phyloP scores from a whole-genome alignment of 2,797 vertebrate genomes.

The Parauchenoglanis punctatus region DNA sequence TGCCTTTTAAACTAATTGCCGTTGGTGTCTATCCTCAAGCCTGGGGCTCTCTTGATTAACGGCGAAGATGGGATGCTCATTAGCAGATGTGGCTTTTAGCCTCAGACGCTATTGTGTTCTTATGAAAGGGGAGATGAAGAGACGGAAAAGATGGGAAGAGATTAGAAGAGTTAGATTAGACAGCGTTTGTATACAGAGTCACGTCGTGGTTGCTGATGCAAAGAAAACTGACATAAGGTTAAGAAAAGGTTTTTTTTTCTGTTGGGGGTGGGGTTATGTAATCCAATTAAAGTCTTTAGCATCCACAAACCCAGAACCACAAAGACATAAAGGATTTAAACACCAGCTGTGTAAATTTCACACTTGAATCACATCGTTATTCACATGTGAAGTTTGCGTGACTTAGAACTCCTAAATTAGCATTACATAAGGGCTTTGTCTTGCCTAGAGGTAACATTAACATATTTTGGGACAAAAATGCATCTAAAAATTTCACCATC shows the following conservation, averaged over 20 bases:
- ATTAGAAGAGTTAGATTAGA: conserved; percentile 3
- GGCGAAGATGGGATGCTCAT: conserved; percentile 40
- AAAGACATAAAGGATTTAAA: background rate
- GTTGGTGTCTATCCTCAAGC: conserved; percentile 67
- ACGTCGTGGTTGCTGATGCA: background rate
- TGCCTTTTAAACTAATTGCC: conserved; percentile 76
- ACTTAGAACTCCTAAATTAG: background rate
- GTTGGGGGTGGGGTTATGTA: background rate
- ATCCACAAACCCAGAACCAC: too few relatives aligned
- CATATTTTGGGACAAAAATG: background rate
- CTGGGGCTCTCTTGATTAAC: conserved; percentile 63
- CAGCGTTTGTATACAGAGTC: background rate
- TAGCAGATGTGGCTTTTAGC: conserved; percentile 30
- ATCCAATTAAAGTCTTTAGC: background rate
- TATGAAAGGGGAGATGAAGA: conserved; percentile 17
- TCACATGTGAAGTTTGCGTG: background rate
- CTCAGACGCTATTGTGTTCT: conserved; percentile 20
- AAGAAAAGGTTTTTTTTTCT: background rate
- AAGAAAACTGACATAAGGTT: background rate
- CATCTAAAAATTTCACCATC: background rate
- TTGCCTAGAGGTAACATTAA: background rate
- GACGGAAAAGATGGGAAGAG: conserved; percentile 7
- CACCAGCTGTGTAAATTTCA: background rate
- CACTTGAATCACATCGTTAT: background rate
- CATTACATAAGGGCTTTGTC: background rate